Evolutionary conservation across 2,797 vertebrate species (phyloP), one percentile per base, ranked within the genome.

Genomic region (Cryptoblepharus egeriae): DNA sequence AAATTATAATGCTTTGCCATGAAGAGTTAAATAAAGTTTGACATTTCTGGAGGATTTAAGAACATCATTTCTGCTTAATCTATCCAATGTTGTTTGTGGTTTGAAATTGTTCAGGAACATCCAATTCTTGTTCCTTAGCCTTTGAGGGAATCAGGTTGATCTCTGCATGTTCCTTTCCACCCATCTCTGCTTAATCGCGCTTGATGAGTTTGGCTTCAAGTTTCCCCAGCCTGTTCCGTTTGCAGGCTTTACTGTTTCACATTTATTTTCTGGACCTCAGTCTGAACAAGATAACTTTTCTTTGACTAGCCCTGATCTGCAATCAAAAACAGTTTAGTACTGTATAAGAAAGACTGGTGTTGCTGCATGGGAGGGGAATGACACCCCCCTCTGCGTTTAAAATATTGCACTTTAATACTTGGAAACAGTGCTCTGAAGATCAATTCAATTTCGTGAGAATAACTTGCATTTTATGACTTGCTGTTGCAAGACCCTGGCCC

Each of bases 391-490:
- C 91, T 85, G 83, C 91, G 87, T 86, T 87, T 84, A 90, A 39
- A 90, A 83, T 79, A 79, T 22, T 90, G 91, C 88, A 88, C 90
- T 93, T 91, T 83, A 86, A 85, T 87, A 92, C 83, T 83, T 90
- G 90, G 88, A 91, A 91, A 74, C 63, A 4, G 7, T 78, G 74
- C 80, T 65, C 75, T 76, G 87, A 86, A 58, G 70, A 81, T 4
- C 10, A 85, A 91, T 88, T 83, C 42, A 39, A 67, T 88, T 87
- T 84, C 70, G 85, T 4, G 7, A 88, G 90, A 92, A 92, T 82
- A 87, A 88, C 88, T 90, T 92, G 84, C 90, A 85, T 88, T 89
- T 92, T 87, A 90, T 87, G 83, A 90, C 85, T 87, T 90, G 90
- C 89, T 86, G 85, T 87, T 83, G 55, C 88, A 87, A 89, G 85